These are phyloP conservation scores for Bambusicola thoracicus DNA, from an alignment of 2,113 vertebrate species.

Conservation along the genomic window DNA sequence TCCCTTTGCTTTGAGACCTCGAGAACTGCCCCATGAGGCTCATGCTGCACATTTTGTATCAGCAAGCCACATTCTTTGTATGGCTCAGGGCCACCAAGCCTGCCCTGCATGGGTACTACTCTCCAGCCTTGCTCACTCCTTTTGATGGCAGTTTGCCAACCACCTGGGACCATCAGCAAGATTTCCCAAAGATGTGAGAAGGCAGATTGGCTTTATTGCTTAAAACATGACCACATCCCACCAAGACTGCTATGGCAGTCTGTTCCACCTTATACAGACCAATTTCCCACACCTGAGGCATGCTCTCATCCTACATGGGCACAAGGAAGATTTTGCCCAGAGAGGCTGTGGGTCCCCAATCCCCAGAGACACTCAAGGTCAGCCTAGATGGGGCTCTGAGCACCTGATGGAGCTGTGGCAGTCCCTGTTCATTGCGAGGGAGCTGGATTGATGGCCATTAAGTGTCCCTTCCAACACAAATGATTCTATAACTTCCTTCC, in stretches of 20 bases:
- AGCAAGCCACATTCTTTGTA: fast-evolving
- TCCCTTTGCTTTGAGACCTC: not conserved
- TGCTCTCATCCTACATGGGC: fast-evolving
- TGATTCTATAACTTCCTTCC: not conserved
- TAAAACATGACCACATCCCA: fast-evolving
- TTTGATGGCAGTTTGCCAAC: not conserved
- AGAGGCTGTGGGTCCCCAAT: no score
- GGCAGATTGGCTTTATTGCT: not conserved
- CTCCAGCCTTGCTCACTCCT: not conserved
- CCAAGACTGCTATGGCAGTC: not conserved
- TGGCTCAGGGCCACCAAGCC: not conserved
- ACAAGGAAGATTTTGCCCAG: not conserved
- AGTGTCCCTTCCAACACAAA: no score
- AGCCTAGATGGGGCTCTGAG: no score
- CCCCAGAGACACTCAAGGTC: no score
- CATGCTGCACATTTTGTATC: fast-evolving
- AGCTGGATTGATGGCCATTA: no score
- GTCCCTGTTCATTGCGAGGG: no score
- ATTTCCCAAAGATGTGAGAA: not conserved
- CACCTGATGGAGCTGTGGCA: no score
- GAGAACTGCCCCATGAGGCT: not conserved
- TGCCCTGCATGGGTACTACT: not conserved
- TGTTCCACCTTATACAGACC: not conserved
- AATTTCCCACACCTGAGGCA: not conserved
- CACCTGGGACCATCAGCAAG: no score